Evolutionary conservation across 2,113 vertebrate species (phyloP).

Genomic region (Rhinopithecus roxellana): DNA sequence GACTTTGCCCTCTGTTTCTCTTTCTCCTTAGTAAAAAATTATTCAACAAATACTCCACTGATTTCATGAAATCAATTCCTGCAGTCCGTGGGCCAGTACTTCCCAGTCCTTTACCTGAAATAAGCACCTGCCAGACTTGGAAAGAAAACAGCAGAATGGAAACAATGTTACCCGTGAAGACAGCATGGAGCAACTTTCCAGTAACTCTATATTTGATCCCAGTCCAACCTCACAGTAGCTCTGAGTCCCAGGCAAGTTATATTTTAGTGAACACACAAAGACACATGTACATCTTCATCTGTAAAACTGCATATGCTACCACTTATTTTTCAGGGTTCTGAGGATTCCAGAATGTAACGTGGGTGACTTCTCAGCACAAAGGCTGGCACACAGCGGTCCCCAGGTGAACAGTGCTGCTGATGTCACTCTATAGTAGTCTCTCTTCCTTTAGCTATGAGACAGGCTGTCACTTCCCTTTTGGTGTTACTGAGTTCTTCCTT

Average conservation of each 20-base stretch:
- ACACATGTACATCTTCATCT: no score
- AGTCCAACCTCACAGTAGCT: not conserved
- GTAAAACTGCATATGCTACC: no score
- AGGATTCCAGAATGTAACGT: not conserved
- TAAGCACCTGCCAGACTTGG: not conserved
- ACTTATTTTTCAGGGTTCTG: no score
- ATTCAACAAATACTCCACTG: not conserved
- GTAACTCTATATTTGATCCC: not conserved
- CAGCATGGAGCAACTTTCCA: not conserved
- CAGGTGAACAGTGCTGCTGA: accelerated
- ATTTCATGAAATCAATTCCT: not conserved
- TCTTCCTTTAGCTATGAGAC: not conserved
- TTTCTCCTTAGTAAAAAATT: not conserved
- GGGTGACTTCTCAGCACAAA: not conserved
- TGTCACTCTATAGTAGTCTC: not conserved
- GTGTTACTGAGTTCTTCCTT: not conserved
- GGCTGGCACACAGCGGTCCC: accelerated
- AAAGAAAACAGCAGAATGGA: not conserved
- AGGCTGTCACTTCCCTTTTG: not conserved
- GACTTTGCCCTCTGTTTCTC: not conserved
- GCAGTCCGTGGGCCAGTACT: not conserved
- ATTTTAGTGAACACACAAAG: no score
- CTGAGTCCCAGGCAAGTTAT: not conserved
- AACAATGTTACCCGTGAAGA: not conserved
- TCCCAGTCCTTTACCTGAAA: not conserved